These are phyloP conservation scores for Centropristis striata DNA, from an alignment of 2,113 vertebrate genomes.

Conservation along the genomic window DNA sequence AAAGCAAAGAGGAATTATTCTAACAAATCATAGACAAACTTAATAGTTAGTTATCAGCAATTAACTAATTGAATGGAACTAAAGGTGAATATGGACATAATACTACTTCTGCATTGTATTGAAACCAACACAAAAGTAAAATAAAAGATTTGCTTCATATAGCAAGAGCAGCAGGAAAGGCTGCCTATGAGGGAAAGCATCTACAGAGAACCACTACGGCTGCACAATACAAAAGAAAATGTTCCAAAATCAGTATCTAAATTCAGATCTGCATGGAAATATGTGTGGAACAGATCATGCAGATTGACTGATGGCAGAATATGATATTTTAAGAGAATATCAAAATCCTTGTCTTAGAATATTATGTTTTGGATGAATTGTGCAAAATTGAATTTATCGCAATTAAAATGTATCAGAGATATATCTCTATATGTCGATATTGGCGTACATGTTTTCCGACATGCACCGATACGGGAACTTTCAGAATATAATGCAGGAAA, in stretches of 20 bases:
- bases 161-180: not conserved
- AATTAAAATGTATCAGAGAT: not conserved
- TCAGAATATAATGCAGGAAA: too few species aligned
- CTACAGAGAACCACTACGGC: not conserved
- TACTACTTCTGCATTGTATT: not conserved
- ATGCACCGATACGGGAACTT: too few species aligned
- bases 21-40: slow-evolving; percentile 43
- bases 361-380: not conserved
- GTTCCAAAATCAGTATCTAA: not conserved
- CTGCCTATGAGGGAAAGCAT: not conserved
- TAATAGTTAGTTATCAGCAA: slow-evolving; percentile 63
- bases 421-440: too few species aligned
- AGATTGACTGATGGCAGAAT: not conserved
- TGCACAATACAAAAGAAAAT: not conserved
- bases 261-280: not conserved
- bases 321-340: not conserved
- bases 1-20: slow-evolving; percentile 60
- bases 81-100: slow-evolving; percentile 41
- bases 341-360: not conserved
- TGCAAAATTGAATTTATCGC: not conserved
- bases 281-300: not conserved
- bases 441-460: too few species aligned
- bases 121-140: not conserved
- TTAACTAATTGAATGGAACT: slow-evolving; percentile 56
- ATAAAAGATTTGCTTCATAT: not conserved